A percentile compares a stretch with the other conserved stretches of the same genome.
phyloP scores from a whole-genome alignment of 2,113 vertebrate genomes.

The Ciconia boyciana region DNA sequence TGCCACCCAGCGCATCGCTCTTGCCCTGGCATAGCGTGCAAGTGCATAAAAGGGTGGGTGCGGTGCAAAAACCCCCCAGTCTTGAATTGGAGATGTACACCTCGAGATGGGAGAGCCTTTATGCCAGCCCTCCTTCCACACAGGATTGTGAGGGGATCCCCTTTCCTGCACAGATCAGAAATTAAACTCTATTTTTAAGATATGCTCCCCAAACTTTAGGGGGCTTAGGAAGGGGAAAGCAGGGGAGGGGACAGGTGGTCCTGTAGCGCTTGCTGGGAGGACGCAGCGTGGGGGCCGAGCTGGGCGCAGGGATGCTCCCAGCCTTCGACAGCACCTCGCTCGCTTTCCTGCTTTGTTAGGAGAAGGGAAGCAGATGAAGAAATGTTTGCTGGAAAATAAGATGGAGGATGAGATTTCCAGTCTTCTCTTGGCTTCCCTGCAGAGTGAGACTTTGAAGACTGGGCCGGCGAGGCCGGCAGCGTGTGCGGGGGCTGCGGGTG shows the following conservation, averaged over 20 bases:
- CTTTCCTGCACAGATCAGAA: neutral
- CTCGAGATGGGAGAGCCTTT: neutral
- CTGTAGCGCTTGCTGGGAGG: neutral
- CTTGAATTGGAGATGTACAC: neutral
- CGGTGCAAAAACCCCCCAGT: fast-evolving
- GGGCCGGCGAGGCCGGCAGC: neutral
- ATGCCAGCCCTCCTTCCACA: neutral
- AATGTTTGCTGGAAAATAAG: neutral
- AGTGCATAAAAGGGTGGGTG: neutral
- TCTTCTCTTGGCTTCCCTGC: neutral
- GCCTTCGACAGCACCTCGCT: fast-evolving
- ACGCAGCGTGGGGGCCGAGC: neutral
- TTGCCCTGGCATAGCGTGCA: too few species aligned
- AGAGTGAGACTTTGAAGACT: neutral
- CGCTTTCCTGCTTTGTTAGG: neutral
- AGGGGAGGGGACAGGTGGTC: neutral
- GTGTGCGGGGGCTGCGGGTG: neutral
- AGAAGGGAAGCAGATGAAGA: neutral
- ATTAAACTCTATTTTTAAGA: neutral
- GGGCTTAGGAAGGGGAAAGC: neutral
- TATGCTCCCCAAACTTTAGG: neutral
- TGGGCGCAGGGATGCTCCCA: neutral
- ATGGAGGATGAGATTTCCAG: neutral
- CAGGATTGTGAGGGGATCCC: neutral
- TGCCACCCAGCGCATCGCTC: fast-evolving